Evolutionary conservation across 2,113 vertebrate species (phyloP), one percentile per base, ranked within the genome.

Genomic region (Lepisosteus osseus): DNA sequence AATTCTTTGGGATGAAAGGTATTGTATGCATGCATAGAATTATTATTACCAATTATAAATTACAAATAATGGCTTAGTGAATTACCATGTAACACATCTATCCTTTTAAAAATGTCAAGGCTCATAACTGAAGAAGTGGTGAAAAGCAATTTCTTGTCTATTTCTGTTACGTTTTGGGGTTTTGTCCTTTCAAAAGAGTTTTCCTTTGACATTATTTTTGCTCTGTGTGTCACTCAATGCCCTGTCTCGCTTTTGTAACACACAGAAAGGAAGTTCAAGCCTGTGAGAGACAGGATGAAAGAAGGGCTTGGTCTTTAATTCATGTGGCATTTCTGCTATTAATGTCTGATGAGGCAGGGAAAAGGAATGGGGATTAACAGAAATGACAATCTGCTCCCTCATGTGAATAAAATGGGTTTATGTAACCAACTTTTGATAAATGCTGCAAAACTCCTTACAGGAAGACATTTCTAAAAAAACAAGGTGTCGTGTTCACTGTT

Each of bases 381-480:
- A 78, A 54, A 85, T 79, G 68, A 79, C 79, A 76, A 85, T 86
- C 80, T 84, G 82, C 68, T 83, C 76, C 65, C 65, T 77, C 71
- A 70, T 78, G 69, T 86, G 75, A 71, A 78, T 70, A 81, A 29
- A 87, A 84, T 86, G 83, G 76, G 51, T 65, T 87, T 88, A 84
- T 70, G 73, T 87, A 87, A 88, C 71, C 43, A 59, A 67, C 64
- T 74, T 76, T 72, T 77, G 73, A 76, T 81, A 78, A 77, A 80
- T 71, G 71, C 69, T 62, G 61, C 72, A 79, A 62, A 75, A 81
- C 74, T 79, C 77, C 76, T 70, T 70, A 56, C 61, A 75, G 72
- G 74, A 81, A 78, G 76, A 73, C 65, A 76, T 76, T 72, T 59
- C 68, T 69, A 1, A 29, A 9, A 51, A 51, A 51, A 51, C 47